phyloP scores from a whole-genome alignment of 2,113 vertebrate genomes.

The Zapornia atra region DNA sequence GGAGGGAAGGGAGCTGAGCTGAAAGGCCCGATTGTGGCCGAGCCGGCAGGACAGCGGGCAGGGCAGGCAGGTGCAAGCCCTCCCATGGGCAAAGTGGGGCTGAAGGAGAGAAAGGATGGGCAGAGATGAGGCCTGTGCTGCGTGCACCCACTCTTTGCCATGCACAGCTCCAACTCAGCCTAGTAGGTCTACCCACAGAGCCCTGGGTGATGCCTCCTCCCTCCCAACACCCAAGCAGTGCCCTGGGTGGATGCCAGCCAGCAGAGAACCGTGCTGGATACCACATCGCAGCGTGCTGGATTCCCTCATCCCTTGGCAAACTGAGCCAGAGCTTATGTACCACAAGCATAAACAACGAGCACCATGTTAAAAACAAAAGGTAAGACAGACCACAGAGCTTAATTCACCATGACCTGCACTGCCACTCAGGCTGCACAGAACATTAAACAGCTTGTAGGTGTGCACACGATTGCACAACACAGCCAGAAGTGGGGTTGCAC shows the following conservation, averaged over 20 bases:
- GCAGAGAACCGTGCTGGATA: not conserved
- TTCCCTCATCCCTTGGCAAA: not conserved
- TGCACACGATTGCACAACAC: not conserved
- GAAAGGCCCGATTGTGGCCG: not conserved
- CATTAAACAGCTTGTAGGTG: not conserved
- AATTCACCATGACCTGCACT: not conserved
- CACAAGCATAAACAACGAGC: not conserved
- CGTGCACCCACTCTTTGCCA: not conserved
- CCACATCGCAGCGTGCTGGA: not conserved
- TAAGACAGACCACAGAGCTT: not conserved
- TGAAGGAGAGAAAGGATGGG: not conserved
- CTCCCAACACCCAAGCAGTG: not conserved
- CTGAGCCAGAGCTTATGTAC: not conserved
- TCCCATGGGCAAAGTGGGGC: rapidly evolving
- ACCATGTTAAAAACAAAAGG: not conserved
- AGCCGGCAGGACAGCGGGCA: not conserved
- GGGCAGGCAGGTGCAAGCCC: not conserved
- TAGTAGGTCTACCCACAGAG: not conserved
- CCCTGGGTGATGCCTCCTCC: not conserved
- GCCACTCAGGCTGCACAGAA: not conserved
- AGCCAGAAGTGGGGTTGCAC: not conserved
- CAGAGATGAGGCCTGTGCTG: not conserved
- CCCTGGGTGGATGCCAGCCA: not conserved
- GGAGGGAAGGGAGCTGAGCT: not conserved
- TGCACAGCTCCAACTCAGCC: not conserved